These are phyloP conservation scores for Synergus japonicus DNA, from an alignment of 2,888 invertebrate genomes.

Conservation along the genomic window DNA sequence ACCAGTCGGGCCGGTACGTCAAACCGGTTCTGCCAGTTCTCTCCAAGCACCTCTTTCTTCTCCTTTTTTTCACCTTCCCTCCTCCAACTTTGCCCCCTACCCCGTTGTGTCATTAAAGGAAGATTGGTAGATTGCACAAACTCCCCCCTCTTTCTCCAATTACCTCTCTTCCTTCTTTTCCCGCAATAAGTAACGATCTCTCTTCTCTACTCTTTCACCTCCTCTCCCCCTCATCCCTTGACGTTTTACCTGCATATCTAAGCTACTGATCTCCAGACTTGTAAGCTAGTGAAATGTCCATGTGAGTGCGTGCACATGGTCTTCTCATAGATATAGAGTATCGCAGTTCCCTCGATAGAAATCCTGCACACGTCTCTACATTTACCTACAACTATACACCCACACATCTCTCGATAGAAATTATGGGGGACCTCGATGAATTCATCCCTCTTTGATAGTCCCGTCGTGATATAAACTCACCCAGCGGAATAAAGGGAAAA, in stretches of 20 bases:
- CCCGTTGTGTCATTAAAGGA: constrained; percentile 50
- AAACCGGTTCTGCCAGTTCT: constrained; percentile 72
- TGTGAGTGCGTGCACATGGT: constrained; percentile 37
- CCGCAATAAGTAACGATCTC: constrained; percentile 50
- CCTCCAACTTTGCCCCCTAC: constrained; percentile 46
- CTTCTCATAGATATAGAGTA: neutral
- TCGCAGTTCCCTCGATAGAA: constrained; percentile 56
- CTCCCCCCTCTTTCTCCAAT: constrained; percentile 44
- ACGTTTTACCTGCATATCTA: constrained; percentile 57
- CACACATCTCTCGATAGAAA: constrained; percentile 58
- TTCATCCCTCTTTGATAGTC: constrained; percentile 65
- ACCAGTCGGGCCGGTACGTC: constrained; percentile 66
- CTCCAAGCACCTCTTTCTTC: constrained; percentile 48
- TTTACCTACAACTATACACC: constrained; percentile 48
- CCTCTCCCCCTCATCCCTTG: neutral
- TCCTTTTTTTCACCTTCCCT: constrained; percentile 46
- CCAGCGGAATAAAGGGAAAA: constrained; percentile 37
- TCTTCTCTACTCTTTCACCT: constrained; percentile 2
- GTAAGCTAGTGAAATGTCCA: constrained; percentile 9
- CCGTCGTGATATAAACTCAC: constrained; percentile 59
- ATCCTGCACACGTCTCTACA: constrained; percentile 36
- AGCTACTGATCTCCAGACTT: constrained; percentile 56
- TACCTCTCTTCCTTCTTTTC: constrained; percentile 43
- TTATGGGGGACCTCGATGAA: constrained; percentile 55
- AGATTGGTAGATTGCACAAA: constrained; percentile 51